Base-by-base conservation (phyloP, 2,113 vertebrate species). In the Shinisaurus crocodilurus region DNA sequence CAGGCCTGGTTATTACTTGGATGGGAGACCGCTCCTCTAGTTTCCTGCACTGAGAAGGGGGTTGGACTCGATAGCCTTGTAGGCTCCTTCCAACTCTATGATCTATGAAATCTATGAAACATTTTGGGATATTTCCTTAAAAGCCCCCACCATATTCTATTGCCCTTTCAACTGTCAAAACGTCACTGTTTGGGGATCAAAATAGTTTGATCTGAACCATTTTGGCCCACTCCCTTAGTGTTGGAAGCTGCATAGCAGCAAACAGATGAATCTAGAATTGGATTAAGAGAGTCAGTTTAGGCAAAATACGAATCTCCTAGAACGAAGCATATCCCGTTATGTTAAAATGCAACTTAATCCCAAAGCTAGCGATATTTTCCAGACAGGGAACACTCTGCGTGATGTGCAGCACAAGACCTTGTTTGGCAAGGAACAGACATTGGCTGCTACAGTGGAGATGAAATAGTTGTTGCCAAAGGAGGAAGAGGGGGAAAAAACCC, bases 401-500 rank as follows among this genome's bases (percentile, higher is more conserved):
- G 77, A 86, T 82, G 76, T 82, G 76, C 25, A 63, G 85, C 85
- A 81, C 76, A 74, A 82, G 89, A 48, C 85, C 65, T 45, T 79
- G 29, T 63, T 88, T 90, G 85, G 85, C 63, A 82, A 82, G 50
- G 37, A 86, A 60, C 54, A 63, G 29, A 63, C 13, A 57, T 82
- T 86, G 85, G 84, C 89, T 81, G 81, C 40, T 75, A 86, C 23
- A 60, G 48, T 77, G 32, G 75, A 57, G 63, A 67, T 72, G 48
- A 69, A 81, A 76, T 80, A 43, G 50, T 48, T 90, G 70, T n/a
- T 86, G 89, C 89, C 83, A 90, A 72, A 86, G 75, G 75, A 81
- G 45, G 75, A 37, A 45, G 25, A 23, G 85, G 76, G 27, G 60
- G 50, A 16, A 40, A 54, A 40, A 75, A 13, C 7, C 45, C 29